A percentile compares a stretch with the other conserved stretches of the same genome.
These are phyloP conservation scores for Drosophila borborema DNA, from an alignment of 2,888 invertebrate species.

Conservation along the genomic window DNA sequence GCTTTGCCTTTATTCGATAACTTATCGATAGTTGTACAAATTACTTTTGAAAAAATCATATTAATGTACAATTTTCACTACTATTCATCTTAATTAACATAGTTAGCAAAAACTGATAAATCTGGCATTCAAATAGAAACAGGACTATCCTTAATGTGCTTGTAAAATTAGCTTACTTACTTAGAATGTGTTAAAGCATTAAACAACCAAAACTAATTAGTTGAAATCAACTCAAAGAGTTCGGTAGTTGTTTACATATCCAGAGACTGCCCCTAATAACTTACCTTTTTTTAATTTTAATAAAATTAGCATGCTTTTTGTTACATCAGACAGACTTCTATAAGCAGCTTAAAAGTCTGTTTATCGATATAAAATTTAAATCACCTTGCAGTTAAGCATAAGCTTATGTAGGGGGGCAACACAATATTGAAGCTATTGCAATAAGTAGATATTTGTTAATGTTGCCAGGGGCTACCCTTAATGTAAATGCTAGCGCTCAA, in stretches of 20 bases:
- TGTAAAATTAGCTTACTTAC: not conserved
- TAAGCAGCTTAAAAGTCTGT: not conserved
- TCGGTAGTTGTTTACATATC: not conserved
- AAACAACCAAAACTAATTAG: not conserved
- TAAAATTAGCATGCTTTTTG: not conserved
- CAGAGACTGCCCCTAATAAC: not conserved
- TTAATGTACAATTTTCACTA: not conserved
- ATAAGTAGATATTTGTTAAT: not conserved
- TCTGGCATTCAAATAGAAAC: not conserved
- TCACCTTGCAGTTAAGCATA: not conserved
- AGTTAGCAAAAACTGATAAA: not conserved
- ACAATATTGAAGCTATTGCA: not conserved
- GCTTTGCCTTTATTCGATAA: not conserved
- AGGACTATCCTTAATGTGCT: not conserved
- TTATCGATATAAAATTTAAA: not conserved
- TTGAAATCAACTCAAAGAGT: not conserved
- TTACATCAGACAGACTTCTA: not conserved
- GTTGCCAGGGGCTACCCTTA: not conserved
- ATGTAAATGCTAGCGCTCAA: not conserved
- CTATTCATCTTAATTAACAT: not conserved
- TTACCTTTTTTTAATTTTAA: no score
- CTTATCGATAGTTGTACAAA: not conserved
- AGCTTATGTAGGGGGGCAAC: no score
- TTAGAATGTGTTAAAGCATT: not conserved
- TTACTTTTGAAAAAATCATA: not conserved